phyloP scores from a whole-genome alignment of 2,888 invertebrate genomes.

The Emmelina monodactyla region DNA sequence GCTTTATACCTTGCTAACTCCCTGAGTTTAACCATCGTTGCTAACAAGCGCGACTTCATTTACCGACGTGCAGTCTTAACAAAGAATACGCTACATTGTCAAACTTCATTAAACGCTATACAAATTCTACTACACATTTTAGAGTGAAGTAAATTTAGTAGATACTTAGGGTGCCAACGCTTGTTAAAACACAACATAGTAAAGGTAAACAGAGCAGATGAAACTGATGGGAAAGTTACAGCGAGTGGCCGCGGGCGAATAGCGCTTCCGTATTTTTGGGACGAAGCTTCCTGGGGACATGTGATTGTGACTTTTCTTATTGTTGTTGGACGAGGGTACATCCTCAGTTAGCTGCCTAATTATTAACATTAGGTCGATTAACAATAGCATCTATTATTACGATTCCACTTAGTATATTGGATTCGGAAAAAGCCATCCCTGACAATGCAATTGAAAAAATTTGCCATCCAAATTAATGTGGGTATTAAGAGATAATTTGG shows the following conservation, averaged over 20 bases:
- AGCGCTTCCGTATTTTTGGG: background rate
- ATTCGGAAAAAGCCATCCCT: too few relatives aligned
- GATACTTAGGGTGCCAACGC: background rate
- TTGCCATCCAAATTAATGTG: too few relatives aligned
- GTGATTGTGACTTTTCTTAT: background rate
- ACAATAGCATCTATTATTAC: too few relatives aligned
- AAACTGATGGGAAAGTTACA: background rate
- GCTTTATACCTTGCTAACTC: too few relatives aligned
- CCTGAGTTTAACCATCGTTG: too few relatives aligned
- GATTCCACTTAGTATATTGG: too few relatives aligned
- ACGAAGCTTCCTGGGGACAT: background rate
- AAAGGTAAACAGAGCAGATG: background rate
- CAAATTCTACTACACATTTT: slow-evolving; percentile 1
- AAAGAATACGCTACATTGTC: background rate
- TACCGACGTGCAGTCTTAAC: background rate
- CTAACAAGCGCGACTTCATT: too few relatives aligned
- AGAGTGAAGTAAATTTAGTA: background rate
- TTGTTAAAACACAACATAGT: slow-evolving; percentile 1
- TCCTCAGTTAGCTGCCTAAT: background rate
- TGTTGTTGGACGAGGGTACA: background rate
- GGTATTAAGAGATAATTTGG: too few relatives aligned
- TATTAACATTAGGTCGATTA: too few relatives aligned
- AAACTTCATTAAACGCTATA: background rate
- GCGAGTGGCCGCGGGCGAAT: background rate
- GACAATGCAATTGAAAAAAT: too few relatives aligned